These are phyloP conservation scores for Bos indicus DNA, from an alignment of 2,113 vertebrate species.

Conservation along the genomic window DNA sequence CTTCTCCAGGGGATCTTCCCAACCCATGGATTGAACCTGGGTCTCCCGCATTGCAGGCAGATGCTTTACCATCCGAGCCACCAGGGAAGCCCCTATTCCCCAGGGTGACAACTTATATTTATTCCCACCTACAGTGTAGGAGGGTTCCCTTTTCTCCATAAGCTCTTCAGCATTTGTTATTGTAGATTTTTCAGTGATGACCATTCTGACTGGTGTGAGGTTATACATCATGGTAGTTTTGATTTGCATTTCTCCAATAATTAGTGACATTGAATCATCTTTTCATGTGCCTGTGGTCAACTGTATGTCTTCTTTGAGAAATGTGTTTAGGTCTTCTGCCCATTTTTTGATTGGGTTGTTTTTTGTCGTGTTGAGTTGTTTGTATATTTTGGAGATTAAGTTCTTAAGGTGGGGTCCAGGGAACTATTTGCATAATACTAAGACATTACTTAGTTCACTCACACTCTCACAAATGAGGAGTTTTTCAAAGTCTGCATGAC, in stretches of 20 bases:
- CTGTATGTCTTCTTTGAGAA: neutral
- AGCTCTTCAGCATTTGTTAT: neutral
- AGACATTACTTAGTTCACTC: neutral
- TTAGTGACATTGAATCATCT: neutral
- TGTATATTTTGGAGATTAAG: neutral
- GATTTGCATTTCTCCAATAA: neutral
- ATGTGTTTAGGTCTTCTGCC: neutral
- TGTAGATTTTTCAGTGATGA: neutral
- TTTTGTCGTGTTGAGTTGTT: neutral
- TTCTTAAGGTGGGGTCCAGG: neutral
- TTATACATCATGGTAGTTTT: neutral
- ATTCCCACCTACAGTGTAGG: neutral
- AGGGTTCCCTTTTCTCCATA: neutral
- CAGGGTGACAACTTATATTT: neutral
- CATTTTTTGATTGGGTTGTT: neutral
- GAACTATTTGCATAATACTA: neutral
- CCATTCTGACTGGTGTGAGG: neutral
- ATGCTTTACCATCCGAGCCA: neutral
- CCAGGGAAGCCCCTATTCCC: neutral
- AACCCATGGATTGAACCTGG: neutral
- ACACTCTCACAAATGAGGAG: neutral
- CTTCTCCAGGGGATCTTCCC: neutral
- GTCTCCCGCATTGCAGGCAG: neutral
- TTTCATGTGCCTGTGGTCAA: neutral
- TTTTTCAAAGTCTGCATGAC: neutral